These are phyloP conservation scores for Plectropomus leopardus DNA, from an alignment of 2,113 vertebrate genomes.

Conservation along the genomic window DNA sequence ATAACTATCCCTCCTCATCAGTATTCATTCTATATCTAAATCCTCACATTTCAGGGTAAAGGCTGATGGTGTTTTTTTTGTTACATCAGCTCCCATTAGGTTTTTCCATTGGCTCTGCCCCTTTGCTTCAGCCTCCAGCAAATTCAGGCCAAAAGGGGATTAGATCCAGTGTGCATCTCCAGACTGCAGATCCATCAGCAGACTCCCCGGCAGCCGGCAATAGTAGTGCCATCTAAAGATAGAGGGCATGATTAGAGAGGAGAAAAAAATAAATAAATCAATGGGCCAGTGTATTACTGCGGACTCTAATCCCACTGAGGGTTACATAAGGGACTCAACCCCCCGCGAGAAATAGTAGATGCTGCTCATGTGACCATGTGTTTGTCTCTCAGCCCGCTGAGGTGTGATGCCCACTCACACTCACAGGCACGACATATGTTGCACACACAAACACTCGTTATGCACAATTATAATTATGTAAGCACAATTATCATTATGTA, in stretches of 20 bases:
- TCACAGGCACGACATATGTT: constrained; percentile 49
- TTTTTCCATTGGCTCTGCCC: constrained; percentile 44
- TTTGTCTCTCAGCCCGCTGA: constrained; percentile 58
- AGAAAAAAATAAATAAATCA: constrained; percentile 74
- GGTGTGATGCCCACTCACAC: constrained; percentile 56
- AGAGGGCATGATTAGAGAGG: constrained; percentile 66
- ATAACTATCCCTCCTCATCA: neutral
- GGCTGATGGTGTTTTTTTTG: constrained; percentile 18
- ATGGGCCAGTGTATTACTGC: constrained; percentile 58
- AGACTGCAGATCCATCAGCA: constrained; percentile 59
- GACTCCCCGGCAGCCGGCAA: constrained; percentile 12
- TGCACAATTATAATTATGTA: neutral
- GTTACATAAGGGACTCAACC: constrained; percentile 69
- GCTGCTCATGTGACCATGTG: constrained; percentile 64
- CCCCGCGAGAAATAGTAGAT: constrained; percentile 47
- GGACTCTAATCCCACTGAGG: constrained; percentile 66
- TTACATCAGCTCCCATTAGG: constrained; percentile 36
- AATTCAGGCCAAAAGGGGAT: constrained; percentile 79
- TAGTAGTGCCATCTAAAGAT: constrained; percentile 61
- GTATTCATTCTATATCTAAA: constrained; percentile 14
- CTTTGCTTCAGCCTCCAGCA: constrained; percentile 29
- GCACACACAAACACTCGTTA: constrained; percentile 15
- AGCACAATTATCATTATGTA: neutral
- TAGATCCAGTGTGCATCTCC: constrained; percentile 67
- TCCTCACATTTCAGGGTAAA: neutral